Evolutionary conservation across 2,888 invertebrate genomes (phyloP).

Genomic region (Clusia tigrina): DNA sequence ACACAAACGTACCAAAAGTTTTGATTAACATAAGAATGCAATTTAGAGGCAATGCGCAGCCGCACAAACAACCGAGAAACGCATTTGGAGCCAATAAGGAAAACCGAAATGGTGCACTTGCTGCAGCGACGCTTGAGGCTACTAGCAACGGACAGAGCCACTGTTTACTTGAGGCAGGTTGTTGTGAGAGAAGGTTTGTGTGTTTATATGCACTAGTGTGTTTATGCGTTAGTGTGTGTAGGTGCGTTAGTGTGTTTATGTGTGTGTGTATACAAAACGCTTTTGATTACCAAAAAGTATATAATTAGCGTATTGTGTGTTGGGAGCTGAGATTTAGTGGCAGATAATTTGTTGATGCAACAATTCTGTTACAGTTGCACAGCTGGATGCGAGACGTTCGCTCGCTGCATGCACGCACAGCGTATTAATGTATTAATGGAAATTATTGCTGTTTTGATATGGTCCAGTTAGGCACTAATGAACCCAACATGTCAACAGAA

Average conservation of each 20-base stretch:
- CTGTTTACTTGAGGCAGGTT: not conserved
- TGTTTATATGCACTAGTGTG: not conserved
- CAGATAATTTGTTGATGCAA: no score
- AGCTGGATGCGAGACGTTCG: not conserved
- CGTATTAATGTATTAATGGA: not conserved
- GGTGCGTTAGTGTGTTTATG: no score
- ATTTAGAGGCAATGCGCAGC: no score
- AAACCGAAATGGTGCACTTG: not conserved
- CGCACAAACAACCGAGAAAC: no score
- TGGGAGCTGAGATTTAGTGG: not conserved
- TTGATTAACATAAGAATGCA: slow-evolving; percentile 50
- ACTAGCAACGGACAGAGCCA: not conserved
- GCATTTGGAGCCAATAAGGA: no score
- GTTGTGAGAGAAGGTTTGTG: not conserved
- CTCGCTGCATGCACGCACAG: not conserved
- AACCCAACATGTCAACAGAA: not conserved
- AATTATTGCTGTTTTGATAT: not conserved
- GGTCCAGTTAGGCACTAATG: not conserved
- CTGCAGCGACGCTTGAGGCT: not conserved
- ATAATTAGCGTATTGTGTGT: not conserved
- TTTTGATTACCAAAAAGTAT: not conserved
- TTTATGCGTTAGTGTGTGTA: no score
- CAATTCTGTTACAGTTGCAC: not conserved
- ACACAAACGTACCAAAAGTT: not conserved
- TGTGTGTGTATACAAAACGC: not conserved